Evolutionary conservation across 1,140 invertebrate species (phyloP).

Genomic region (Procambarus clarkii): DNA sequence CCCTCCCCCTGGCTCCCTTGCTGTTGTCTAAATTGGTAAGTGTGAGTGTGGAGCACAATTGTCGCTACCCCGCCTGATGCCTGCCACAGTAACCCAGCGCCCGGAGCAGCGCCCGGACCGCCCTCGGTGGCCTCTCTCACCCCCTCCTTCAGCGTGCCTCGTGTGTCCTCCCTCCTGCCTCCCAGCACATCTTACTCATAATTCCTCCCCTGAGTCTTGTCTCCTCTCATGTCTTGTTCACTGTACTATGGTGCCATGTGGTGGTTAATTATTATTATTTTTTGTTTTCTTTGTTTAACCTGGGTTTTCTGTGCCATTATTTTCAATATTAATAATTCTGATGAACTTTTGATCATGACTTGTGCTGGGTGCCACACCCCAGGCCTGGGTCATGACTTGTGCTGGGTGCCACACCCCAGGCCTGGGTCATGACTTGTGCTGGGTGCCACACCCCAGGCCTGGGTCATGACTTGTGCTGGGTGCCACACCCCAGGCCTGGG

Average conservation of each 20-base stretch:
- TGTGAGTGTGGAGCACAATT: slow-evolving; percentile 49
- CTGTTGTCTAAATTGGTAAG: slow-evolving; percentile 67
- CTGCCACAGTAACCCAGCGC: not conserved
- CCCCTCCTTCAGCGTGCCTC: not conserved
- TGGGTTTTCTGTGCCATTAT: not conserved
- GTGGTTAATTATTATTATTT: not conserved
- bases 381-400: not conserved
- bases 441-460: no score
- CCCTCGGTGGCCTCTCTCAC: not conserved
- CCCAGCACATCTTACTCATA: not conserved
- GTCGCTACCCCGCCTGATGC: slow-evolving; percentile 6
- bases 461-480: no score
- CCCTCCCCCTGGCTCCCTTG: slow-evolving; percentile 54
- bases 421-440: not conserved
- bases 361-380: no score
- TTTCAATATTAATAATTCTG: not conserved
- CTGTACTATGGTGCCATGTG: not conserved
- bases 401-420: not conserved
- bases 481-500: not conserved
- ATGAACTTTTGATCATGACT: not conserved
- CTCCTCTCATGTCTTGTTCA: not conserved
- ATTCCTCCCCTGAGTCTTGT: not conserved
- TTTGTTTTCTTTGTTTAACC: not conserved
- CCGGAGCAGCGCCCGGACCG: not conserved
- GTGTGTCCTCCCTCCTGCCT: not conserved